A percentile compares a stretch with the other conserved stretches of the same genome.
These are phyloP conservation scores for Drosophila algonquin DNA, from an alignment of 2,888 invertebrate genomes.

Conservation along the genomic window DNA sequence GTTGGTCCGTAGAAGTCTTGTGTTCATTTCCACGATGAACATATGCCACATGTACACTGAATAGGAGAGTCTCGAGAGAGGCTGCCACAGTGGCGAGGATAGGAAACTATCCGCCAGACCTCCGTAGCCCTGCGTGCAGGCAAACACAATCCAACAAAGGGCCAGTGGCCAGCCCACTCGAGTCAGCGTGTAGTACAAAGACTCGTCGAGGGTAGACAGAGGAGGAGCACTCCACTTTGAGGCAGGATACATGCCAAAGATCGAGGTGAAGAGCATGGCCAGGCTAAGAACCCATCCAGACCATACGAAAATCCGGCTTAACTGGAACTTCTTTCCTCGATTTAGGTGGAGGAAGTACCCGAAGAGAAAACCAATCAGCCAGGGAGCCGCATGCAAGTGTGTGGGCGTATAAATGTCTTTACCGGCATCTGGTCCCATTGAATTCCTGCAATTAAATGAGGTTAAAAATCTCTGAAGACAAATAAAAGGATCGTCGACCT, in stretches of 20 bases:
- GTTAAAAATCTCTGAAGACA: not conserved
- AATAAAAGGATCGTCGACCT: not conserved
- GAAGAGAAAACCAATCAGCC: conserved; percentile 67
- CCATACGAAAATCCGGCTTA: conserved; percentile 53
- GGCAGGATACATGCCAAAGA: conserved; percentile 63
- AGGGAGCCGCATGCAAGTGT: conserved; percentile 60
- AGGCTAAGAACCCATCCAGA: conserved; percentile 59
- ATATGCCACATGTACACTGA: conserved; percentile 76
- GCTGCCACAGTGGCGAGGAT: conserved; percentile 77
- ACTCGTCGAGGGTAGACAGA: conserved; percentile 31
- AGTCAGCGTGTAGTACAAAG: conserved; percentile 54
- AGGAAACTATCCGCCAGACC: conserved; percentile 75
- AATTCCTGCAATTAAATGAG: conserved; percentile 15
- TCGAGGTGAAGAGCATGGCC: conserved; percentile 47
- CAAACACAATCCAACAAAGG: conserved; percentile 79
- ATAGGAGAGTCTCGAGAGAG: conserved; percentile 74
- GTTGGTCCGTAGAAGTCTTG: conserved; percentile 50
- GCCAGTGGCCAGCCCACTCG: conserved; percentile 76
- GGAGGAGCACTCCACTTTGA: conserved; percentile 13
- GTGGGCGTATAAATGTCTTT: conserved; percentile 55
- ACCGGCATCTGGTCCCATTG: not conserved
- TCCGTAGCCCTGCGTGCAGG: conserved; percentile 76
- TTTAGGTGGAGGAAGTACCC: conserved; percentile 60
- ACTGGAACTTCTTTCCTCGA: conserved; percentile 49
- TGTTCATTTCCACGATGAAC: conserved; percentile 58